phyloP scores from a whole-genome alignment of 2,797 vertebrate genomes.

The Sphaeramia orbicularis region DNA sequence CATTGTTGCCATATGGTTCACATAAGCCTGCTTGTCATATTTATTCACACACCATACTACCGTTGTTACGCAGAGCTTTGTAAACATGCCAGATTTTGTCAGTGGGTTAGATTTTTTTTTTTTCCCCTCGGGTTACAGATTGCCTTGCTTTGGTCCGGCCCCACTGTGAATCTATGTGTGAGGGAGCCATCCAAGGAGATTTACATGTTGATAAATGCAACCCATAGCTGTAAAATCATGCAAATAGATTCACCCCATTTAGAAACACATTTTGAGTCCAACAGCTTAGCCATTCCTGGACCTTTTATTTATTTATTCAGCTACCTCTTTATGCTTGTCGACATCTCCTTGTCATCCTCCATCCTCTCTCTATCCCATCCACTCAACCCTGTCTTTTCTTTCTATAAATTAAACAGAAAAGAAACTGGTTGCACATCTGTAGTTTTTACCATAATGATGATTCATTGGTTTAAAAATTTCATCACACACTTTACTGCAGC shows the following conservation, averaged over 20 bases:
- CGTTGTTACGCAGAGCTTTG: conserved; percentile 44
- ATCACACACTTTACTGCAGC: conserved; percentile 28
- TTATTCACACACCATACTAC: conserved; percentile 42
- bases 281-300: not conserved
- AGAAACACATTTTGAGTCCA: conserved; percentile 5
- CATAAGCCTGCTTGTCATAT: conserved; percentile 55
- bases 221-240: conserved; percentile 27
- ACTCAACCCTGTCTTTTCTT: conserved; percentile 14
- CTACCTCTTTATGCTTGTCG: not conserved
- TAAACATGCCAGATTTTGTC: conserved; percentile 46
- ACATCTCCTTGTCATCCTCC: not conserved
- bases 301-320: not conserved
- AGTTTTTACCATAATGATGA: conserved; percentile 31
- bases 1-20: conserved; percentile 56
- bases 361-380: conserved; percentile 17
- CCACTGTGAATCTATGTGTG: conserved; percentile 21
- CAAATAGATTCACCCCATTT: conserved; percentile 32
- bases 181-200: conserved; percentile 20
- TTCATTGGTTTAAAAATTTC: conserved; percentile 41
- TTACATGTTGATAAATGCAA: conserved; percentile 33
- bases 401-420: conserved; percentile 25
- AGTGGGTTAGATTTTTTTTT: conserved; percentile 5
- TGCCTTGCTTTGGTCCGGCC: conserved; percentile 22
- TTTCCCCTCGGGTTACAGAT: conserved; percentile 28
- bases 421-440: not conserved